Conservation (phyloP, 2,113 vertebrate species). For the Muscicapa adusta region DNA sequence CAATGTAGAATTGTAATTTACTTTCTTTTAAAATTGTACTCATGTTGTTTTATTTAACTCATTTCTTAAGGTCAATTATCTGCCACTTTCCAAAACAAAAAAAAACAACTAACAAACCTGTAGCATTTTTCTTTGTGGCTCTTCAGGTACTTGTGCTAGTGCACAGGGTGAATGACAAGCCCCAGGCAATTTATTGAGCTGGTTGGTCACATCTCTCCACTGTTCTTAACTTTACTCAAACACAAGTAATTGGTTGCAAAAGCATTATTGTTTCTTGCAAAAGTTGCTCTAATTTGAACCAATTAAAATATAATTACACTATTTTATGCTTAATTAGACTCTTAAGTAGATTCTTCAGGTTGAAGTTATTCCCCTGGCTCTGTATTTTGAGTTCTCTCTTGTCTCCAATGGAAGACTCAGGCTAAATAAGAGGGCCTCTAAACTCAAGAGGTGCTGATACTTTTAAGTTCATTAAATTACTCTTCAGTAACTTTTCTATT, state of each 20-base stretch:
- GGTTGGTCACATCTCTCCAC: neutral
- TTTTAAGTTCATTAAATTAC: neutral
- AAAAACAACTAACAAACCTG: neutral
- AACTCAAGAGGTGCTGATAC: neutral
- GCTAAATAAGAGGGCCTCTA: neutral
- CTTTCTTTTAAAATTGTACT: neutral
- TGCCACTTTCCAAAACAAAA: neutral
- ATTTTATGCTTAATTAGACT: conserved; percentile 50
- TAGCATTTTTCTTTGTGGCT: neutral
- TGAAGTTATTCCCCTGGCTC: neutral
- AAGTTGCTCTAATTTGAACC: conserved; percentile 30
- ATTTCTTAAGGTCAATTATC: neutral
- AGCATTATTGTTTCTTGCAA: conserved; percentile 29
- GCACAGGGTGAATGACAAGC: neutral
- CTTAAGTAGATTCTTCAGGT: conserved; percentile 1
- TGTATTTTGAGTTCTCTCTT: neutral
- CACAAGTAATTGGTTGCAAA: neutral
- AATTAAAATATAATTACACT: conserved; percentile 40
- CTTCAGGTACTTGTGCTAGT: neutral
- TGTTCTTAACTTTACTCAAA: neutral
- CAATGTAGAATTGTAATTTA: rapidly evolving
- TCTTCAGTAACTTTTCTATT: neutral
- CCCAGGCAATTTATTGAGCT: neutral
- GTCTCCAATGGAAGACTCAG: neutral
- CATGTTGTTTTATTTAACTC: neutral